Percentiles rank a stretch among this genome's conserved stretches.
Conservation (phyloP, 1,140 invertebrate species). For the Drosophila nikananu region DNA sequence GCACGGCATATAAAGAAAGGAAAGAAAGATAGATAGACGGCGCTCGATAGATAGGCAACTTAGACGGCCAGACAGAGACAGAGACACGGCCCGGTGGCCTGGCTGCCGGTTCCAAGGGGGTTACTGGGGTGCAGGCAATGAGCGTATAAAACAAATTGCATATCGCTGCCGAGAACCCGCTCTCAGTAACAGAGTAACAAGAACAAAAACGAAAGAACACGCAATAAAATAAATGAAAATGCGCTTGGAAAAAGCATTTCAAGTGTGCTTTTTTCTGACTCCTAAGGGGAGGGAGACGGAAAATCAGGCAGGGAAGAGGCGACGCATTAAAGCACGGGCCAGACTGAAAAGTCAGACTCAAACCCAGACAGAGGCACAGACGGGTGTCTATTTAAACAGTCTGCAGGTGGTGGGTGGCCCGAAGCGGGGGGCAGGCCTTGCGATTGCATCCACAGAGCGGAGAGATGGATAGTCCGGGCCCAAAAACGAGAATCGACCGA, state of each 20-base stretch:
- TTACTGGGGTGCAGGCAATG: constrained; percentile 52
- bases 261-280: constrained; percentile 54
- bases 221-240: constrained; percentile 76
- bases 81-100: background rate
- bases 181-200: constrained; percentile 33
- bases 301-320: background rate
- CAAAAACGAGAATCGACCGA: constrained; percentile 53
- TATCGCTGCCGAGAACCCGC: constrained; percentile 54
- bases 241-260: constrained; percentile 68
- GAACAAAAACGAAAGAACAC: constrained; percentile 30
- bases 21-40: constrained; percentile 35
- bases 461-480: constrained; percentile 21
- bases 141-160: constrained; percentile 78
- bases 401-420: constrained; percentile 24
- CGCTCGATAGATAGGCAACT: constrained; percentile 41
- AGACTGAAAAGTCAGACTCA: constrained; percentile 44
- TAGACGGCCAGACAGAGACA: constrained; percentile 22
- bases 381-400: constrained; percentile 69
- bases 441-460: constrained; percentile 6
- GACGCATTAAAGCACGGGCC: constrained; percentile 59
- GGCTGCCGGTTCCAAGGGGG: constrained; percentile 17
- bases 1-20: constrained; percentile 31
- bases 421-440: background rate
- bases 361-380: constrained; percentile 45
- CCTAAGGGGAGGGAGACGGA: background rate